Percentiles rank a stretch among this genome's conserved stretches.
These are phyloP conservation scores for Limnephilus auricula DNA, from an alignment of 2,888 invertebrate genomes.

Conservation along the genomic window DNA sequence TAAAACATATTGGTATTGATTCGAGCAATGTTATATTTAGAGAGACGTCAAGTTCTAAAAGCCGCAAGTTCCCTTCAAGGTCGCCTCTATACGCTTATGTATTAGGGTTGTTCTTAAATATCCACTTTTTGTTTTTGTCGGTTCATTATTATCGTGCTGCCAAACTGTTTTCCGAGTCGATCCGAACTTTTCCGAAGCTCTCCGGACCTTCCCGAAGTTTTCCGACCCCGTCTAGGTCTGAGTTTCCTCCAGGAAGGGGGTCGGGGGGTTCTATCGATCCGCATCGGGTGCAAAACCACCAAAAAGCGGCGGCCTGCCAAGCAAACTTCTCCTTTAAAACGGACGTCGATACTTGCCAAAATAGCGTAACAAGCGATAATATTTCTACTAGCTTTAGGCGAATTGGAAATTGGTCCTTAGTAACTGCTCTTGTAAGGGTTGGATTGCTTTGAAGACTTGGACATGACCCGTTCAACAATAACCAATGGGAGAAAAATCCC, in stretches of 20 bases:
- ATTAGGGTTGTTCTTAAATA: not conserved
- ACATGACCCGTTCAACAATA: slow-evolving; percentile 17
- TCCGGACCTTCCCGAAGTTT: not conserved
- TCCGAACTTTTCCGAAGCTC: not conserved
- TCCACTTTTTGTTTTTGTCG: slow-evolving; percentile 8
- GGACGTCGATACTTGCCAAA: not conserved
- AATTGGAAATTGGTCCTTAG: slow-evolving; percentile 1
- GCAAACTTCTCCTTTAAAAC: not conserved
- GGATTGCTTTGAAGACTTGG: not conserved
- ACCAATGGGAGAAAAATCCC: not conserved
- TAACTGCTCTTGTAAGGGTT: not conserved
- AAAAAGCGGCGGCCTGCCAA: not conserved
- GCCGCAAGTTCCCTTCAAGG: slow-evolving; percentile 3
- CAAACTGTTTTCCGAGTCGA: not conserved
- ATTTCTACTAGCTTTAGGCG: no score
- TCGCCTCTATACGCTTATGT: not conserved
- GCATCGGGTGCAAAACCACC: slow-evolving; percentile 4
- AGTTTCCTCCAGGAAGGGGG: not conserved
- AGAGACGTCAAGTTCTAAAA: not conserved
- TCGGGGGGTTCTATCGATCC: slow-evolving; percentile 12
- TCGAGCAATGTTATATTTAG: not conserved
- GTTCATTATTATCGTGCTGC: slow-evolving; percentile 2
- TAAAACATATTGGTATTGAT: slow-evolving; percentile 10
- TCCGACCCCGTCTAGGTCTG: slow-evolving; percentile 17
- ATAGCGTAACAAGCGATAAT: not conserved